phyloP scores from a whole-genome alignment of 2,888 invertebrate genomes.

The Silvanus unidentatus region DNA sequence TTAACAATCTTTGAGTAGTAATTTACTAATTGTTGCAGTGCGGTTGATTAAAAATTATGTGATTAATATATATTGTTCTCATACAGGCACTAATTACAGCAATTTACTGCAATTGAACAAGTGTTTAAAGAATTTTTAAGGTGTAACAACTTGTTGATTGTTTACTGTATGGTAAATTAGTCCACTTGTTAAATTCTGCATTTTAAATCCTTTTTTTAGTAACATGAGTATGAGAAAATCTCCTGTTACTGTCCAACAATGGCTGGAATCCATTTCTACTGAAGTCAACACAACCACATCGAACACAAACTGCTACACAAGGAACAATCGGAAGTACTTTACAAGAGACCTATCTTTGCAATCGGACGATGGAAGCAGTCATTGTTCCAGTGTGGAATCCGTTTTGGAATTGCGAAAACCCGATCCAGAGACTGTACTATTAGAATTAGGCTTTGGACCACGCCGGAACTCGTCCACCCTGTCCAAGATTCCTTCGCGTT shows the following conservation, averaged over 20 bases:
- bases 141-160: conserved; percentile 16
- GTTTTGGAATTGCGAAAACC: conserved; percentile 76
- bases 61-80: too few relatives aligned
- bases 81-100: too few relatives aligned
- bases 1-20: too few relatives aligned
- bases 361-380: conserved; percentile 51
- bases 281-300: conserved; percentile 19
- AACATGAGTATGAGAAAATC: conserved; percentile 34
- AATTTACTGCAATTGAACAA: too few relatives aligned
- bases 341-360: conserved; percentile 42
- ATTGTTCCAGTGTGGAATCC: conserved; percentile 75
- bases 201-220: not conserved
- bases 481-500: conserved; percentile 75
- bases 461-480: conserved; percentile 61
- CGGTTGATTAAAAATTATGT: too few relatives aligned
- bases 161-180: not conserved
- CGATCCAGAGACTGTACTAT: conserved; percentile 82
- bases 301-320: conserved; percentile 12
- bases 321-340: conserved; percentile 26
- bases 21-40: too few relatives aligned
- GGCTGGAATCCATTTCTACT: conserved; percentile 64
- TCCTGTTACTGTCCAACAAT: conserved; percentile 63
- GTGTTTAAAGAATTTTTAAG: too few relatives aligned
- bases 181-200: not conserved
- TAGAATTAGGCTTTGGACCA: conserved; percentile 76